A percentile compares a stretch with the other conserved stretches of the same genome.
Evolutionary conservation across 2,113 vertebrate species (phyloP).

Genomic region (Glaucidium brasilianum): DNA sequence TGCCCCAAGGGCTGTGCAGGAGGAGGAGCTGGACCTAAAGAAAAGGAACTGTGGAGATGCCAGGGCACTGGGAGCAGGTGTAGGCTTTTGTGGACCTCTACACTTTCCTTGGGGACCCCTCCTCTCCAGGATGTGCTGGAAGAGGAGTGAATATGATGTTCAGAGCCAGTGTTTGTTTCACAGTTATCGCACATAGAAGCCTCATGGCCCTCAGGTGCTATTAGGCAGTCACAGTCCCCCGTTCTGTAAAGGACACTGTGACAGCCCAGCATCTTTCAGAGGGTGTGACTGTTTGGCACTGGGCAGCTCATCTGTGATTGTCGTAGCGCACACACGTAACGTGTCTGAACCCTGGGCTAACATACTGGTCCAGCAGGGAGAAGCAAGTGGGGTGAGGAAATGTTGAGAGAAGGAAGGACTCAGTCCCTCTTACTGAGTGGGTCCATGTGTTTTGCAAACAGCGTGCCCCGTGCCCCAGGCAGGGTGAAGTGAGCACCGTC

Average conservation of each 20-base stretch:
- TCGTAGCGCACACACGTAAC: neutral
- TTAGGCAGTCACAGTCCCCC: neutral
- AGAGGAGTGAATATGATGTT: neutral
- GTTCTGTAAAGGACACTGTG: neutral
- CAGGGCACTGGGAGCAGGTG: neutral
- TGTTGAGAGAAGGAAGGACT: neutral
- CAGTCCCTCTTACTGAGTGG: neutral
- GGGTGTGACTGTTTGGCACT: neutral
- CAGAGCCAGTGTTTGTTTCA: neutral
- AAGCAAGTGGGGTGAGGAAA: neutral
- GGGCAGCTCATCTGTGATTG: neutral
- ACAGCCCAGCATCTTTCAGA: neutral
- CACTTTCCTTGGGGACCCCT: neutral
- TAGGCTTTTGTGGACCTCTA: neutral
- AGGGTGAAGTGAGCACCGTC: neutral
- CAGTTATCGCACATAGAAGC: neutral
- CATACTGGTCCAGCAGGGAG: neutral
- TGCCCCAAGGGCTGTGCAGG: neutral
- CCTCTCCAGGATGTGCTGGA: neutral
- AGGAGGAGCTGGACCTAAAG: neutral
- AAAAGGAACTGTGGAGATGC: neutral
- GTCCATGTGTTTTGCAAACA: neutral
- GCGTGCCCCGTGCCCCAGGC: rapidly evolving
- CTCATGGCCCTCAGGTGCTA: neutral
- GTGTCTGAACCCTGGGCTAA: neutral